Evolutionary conservation across 2,888 invertebrate genomes (phyloP).

Genomic region (Megamerina dolium): DNA sequence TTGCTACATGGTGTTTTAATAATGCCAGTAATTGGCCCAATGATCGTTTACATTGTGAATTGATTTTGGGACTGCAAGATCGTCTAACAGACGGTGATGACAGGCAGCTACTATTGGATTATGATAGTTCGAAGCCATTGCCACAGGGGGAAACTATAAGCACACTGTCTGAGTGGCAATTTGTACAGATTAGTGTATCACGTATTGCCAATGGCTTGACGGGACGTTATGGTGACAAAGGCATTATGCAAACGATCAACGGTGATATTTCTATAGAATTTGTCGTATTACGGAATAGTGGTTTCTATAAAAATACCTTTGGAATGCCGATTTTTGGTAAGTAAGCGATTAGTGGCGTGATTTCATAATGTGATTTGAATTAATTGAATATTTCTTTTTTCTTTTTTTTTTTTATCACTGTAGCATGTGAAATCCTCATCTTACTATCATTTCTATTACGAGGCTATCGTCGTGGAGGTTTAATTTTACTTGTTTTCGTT

Average conservation of each 20-base stretch:
- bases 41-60: constrained; percentile 37
- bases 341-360: too few species aligned
- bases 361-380: neutral
- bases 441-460: constrained; percentile 38
- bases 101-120: constrained; percentile 21
- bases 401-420: constrained; percentile 1
- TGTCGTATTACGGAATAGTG: constrained; percentile 34
- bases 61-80: constrained; percentile 31
- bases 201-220: constrained; percentile 22
- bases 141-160: constrained; percentile 31
- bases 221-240: constrained; percentile 25
- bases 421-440: constrained; percentile 36
- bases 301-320: constrained; percentile 39
- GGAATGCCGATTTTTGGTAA: constrained; percentile 38
- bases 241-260: constrained; percentile 28
- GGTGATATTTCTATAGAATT: constrained; percentile 36
- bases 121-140: constrained; percentile 28
- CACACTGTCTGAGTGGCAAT: constrained; percentile 38
- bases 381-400: neutral
- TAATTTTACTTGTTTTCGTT: constrained; percentile 34
- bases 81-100: constrained; percentile 6
- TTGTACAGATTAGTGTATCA: constrained; percentile 29
- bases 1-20: constrained; percentile 41
- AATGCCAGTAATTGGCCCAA: constrained; percentile 40
- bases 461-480: constrained; percentile 36